phyloP scores from a whole-genome alignment of 2,797 vertebrate species.

The Thaleichthys pacificus region DNA sequence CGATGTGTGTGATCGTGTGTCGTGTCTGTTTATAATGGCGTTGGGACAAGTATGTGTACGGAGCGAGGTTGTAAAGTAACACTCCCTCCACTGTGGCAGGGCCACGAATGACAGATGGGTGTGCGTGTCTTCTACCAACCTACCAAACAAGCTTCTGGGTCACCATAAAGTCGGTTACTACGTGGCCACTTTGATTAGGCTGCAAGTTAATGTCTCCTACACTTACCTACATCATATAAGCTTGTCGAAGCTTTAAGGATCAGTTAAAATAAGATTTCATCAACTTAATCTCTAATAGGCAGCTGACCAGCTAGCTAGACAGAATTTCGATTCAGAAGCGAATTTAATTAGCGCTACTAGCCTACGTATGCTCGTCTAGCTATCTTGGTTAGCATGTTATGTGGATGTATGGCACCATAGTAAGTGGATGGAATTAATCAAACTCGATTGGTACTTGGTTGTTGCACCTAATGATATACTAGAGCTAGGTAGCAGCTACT shows the following conservation, averaged over 20 bases:
- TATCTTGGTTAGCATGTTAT: too few relatives aligned
- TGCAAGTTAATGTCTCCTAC: neutral
- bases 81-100: neutral
- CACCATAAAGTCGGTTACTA: constrained; percentile 7
- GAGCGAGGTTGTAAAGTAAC: neutral
- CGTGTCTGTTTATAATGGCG: neutral
- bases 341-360: too few relatives aligned
- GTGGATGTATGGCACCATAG: too few relatives aligned
- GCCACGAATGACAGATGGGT: constrained; percentile 9
- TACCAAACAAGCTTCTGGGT: constrained; percentile 18
- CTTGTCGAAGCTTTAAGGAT: too few relatives aligned
- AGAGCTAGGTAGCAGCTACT: constrained; percentile 15
- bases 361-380: too few relatives aligned
- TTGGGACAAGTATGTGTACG: neutral
- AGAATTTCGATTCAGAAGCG: too few relatives aligned
- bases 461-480: neutral
- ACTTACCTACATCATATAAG: neutral
- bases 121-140: constrained; percentile 34
- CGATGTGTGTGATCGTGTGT: neutral
- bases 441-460: too few relatives aligned
- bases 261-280: too few relatives aligned
- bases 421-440: too few relatives aligned
- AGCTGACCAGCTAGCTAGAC: too few relatives aligned
- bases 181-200: constrained; percentile 16
- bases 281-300: too few relatives aligned